Evolutionary conservation across 2,797 vertebrate genomes (phyloP), one percentile per base, ranked within the genome.

Genomic region (Arrhamphus sclerolepis): DNA sequence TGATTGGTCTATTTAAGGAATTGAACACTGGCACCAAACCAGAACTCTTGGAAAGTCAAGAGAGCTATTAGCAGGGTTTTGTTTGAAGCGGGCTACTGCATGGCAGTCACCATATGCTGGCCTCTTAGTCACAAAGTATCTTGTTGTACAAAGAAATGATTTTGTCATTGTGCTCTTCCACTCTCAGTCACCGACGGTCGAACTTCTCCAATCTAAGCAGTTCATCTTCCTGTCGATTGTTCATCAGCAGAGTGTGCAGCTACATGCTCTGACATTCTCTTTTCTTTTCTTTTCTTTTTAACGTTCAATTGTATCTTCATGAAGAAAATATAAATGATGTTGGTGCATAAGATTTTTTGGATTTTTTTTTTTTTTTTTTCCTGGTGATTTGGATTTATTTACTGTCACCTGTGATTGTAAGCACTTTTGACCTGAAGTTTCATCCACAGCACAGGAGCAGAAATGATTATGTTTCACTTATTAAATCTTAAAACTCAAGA

Each of bases 71-170:
- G 68, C 72, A 59, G 71, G 62, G 49, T 66, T 52, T 83, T 80
- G 70, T 82, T 82, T 51, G 55, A 70, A 76, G 65, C 53, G 43
- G 73, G 61, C 66, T 65, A 57, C 59, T 65, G 73, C 70, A 74
- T 62, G 70, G 73, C 68, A 66, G 79, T 66, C 80, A 75, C 66
- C 72, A 44, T 66, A 57, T 17, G 3, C 52, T 64, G 60, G 66
- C 71, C 78, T 77, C 78, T 29, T 46, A 46, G 64, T 71, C 51
- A 60, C 58, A 64, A 76, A 80, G 61, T 77, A 73, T 73, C 83
- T 70, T 55, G 65, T 70, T 76, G 20, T 64, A 81, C 74, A 81
- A 81, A 71, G 58, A 74, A 74, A 54, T 75, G 39, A 61, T 84
- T 83, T 58, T 46, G 54, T 62, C 47, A 52, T 58, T 48, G 43